Conservation (phyloP, 2,113 vertebrate species). For the Gallinago jamesoni region DNA sequence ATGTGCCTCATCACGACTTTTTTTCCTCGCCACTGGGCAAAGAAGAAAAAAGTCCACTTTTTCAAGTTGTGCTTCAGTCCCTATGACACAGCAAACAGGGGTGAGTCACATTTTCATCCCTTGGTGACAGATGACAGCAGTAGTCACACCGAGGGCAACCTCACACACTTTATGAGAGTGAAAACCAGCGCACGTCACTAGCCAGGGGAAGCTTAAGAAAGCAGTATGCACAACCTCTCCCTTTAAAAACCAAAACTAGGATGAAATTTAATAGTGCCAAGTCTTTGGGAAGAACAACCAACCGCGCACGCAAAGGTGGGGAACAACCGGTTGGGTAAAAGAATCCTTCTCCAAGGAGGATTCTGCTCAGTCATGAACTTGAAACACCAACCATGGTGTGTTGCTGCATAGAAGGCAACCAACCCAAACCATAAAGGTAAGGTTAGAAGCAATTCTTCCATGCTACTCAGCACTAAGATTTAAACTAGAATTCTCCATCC, state of each 20-base stretch:
- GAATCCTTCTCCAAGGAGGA: not conserved
- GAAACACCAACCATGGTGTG: fast-evolving
- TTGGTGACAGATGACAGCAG: not conserved
- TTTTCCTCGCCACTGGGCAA: not conserved
- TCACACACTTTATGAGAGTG: not conserved
- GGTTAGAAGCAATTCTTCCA: not conserved
- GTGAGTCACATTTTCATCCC: not conserved
- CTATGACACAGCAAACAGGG: too few species aligned
- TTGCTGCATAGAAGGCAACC: not conserved
- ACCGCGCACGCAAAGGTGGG: not conserved
- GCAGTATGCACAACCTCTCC: fast-evolving
- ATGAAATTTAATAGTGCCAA: not conserved
- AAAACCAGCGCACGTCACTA: not conserved
- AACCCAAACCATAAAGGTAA: not conserved
- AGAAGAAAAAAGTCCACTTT: not conserved
- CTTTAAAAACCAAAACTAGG: not conserved
- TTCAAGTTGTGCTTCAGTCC: not conserved
- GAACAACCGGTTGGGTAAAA: not conserved
- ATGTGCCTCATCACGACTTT: not conserved
- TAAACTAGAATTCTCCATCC: not conserved
- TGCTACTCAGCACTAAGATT: not conserved
- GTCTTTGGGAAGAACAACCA: not conserved
- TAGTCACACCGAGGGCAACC: not conserved
- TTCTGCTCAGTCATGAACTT: not conserved
- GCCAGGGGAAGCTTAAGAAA: not conserved